Percentiles rank a stretch among this genome's conserved stretches.
Conservation (phyloP, 2,113 vertebrate species). For the Prionailurus bengalensis region DNA sequence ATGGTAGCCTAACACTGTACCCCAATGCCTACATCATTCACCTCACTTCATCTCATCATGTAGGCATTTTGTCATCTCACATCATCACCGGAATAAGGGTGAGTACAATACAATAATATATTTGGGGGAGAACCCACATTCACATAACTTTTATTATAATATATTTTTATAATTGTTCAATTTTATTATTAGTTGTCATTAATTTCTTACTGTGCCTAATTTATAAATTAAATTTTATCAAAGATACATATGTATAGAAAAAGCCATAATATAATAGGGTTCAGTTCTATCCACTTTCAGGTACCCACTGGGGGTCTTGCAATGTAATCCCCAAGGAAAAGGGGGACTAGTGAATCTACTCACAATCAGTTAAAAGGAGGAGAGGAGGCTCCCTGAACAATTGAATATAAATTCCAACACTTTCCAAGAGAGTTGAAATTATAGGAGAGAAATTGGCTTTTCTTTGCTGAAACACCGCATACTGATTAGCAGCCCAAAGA, state of each 20-base stretch:
- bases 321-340: neutral
- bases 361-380: neutral
- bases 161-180: neutral
- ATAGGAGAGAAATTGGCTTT: conserved; percentile 64
- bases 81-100: neutral
- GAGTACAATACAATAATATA: neutral
- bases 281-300: neutral
- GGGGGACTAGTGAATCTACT: neutral
- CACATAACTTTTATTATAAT: neutral
- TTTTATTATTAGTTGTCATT: neutral
- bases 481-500: conserved; percentile 68
- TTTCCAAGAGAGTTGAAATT: conserved; percentile 73
- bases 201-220: neutral
- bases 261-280: neutral
- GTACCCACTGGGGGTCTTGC: neutral
- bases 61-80: neutral
- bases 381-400: conserved; percentile 1
- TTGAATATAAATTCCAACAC: conserved; percentile 57
- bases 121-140: neutral
- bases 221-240: neutral
- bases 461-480: conserved; percentile 72
- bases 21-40: neutral
- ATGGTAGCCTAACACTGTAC: neutral
- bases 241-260: neutral
- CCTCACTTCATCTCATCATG: neutral